Evolutionary conservation across 2,888 invertebrate genomes (phyloP), one percentile per base, ranked within the genome.

Genomic region (Sycophila texana): DNA sequence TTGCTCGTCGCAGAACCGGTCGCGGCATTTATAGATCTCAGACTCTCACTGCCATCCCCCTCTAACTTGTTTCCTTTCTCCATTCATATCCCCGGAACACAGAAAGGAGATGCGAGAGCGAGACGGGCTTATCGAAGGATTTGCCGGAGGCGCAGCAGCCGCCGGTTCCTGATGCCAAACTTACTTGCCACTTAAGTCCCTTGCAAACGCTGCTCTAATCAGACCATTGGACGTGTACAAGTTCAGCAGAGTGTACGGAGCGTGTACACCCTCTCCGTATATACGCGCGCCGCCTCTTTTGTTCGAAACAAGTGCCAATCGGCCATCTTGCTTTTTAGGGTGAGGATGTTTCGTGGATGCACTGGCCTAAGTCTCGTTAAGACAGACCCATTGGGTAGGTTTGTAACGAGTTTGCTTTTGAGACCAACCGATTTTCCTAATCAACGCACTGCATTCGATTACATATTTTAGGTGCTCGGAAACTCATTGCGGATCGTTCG

Each of bases 151-250:
- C 16, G 22, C 13, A 26, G 20, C 22, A 51, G 53, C 60, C 12
- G 57, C 58, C 30, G 22, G 60, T 39, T 72, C 61, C 58, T 22
- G 67, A 67, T 53, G 70, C 22, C 76, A 51, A 77, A 58, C 71
- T 77, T 77, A 72, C 71, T 66, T 65, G 65, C 58, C 71, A 65
- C 65, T 77, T 71, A 51, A 58, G 26, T 49, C 20, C 47, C 20
- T 14, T 30, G 18, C 22, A 57, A 66, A 73, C 53, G 70, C 70
- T 4, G 53, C 55, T 39, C 61, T 76, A 68, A 76, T 76, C 47
- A 76, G 61, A 30, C 66, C 63, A 63, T 66, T 49, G 58, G 49
- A 57, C 60, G 26, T 12, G 16, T 26, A 47, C 57, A 39, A 30
- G 51, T 39, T 53, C 18, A 30, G 26, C 61, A 3, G 66, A 20